Percentiles rank a stretch among this genome's conserved stretches.
Conservation (phyloP, 2,888 invertebrate species). For the Cephus rjabovi region DNA sequence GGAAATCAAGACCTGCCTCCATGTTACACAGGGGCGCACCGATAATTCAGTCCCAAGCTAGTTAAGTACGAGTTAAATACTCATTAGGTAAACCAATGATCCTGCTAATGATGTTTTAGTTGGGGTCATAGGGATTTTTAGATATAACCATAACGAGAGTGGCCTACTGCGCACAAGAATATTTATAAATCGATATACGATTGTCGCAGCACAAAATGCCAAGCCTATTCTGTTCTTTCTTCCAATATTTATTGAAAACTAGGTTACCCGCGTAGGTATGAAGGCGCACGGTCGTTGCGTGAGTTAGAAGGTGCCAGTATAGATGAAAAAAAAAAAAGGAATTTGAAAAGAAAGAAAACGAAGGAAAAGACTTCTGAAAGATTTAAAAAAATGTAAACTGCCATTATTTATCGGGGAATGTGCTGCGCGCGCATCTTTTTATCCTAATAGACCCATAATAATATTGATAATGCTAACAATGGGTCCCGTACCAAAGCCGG, state of each 20-base stretch:
- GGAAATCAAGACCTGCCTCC: slow-evolving; percentile 69
- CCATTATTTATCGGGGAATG: too few species aligned
- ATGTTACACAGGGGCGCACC: slow-evolving; percentile 70
- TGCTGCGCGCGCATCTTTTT: too few species aligned
- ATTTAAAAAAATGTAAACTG: too few species aligned
- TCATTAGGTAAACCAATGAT: slow-evolving; percentile 11
- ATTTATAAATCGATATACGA: slow-evolving; percentile 22
- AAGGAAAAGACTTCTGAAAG: too few species aligned
- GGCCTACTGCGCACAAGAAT: slow-evolving; percentile 42
- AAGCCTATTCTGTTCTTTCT: slow-evolving; percentile 54
- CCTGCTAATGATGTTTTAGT: not conserved
- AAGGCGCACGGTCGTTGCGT: too few species aligned
- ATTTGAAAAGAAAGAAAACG: not conserved
- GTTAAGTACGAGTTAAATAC: slow-evolving; percentile 64
- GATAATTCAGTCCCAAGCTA: slow-evolving; percentile 72
- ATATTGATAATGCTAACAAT: slow-evolving; percentile 16
- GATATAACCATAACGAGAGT: slow-evolving; percentile 36
- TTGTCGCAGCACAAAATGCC: slow-evolving; percentile 26
- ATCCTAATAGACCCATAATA: not conserved
- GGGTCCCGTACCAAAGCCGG: slow-evolving; percentile 38
- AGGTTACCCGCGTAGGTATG: too few species aligned
- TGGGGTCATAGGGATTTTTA: too few species aligned
- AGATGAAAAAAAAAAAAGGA: slow-evolving; percentile 12
- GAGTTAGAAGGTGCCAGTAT: slow-evolving; percentile 17
- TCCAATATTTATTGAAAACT: slow-evolving; percentile 51